Percentiles rank a stretch among this genome's conserved stretches.
Evolutionary conservation across 2,797 vertebrate species (phyloP).

Genomic region (Coendou prehensilis): DNA sequence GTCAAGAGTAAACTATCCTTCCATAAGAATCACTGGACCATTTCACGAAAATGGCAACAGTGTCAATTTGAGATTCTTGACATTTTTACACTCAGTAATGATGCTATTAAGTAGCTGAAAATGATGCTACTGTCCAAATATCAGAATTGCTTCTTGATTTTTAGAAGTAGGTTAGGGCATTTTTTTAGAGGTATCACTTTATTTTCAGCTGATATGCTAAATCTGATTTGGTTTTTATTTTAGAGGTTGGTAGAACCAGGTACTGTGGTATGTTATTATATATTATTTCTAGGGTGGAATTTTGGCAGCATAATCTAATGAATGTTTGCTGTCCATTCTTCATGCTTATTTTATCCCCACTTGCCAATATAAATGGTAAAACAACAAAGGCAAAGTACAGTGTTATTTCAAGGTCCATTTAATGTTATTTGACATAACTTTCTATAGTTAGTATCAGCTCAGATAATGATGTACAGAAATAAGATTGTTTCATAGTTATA

Average conservation of each 20-base stretch:
- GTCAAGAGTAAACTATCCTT: slow-evolving; percentile 36
- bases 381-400: slow-evolving; percentile 50
- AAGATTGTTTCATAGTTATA: slow-evolving; percentile 32
- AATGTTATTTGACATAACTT: slow-evolving; percentile 42
- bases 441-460: slow-evolving; percentile 49
- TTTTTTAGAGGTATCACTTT: neutral
- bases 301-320: slow-evolving; percentile 55
- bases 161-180: slow-evolving; percentile 9
- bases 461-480: neutral
- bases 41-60: slow-evolving; percentile 29
- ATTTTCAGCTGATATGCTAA: slow-evolving; percentile 23
- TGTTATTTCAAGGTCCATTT: slow-evolving; percentile 42
- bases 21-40: slow-evolving; percentile 11
- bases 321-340: slow-evolving; percentile 17
- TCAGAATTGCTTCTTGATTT: slow-evolving; percentile 29
- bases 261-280: slow-evolving; percentile 43
- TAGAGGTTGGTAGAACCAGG: slow-evolving; percentile 50
- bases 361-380: slow-evolving; percentile 63
- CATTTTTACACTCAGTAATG: slow-evolving; percentile 58
- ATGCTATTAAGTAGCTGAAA: slow-evolving; percentile 36
- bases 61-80: slow-evolving; percentile 22
- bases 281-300: slow-evolving; percentile 72
- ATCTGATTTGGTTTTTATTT: slow-evolving; percentile 70
- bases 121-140: neutral
- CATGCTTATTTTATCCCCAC: slow-evolving; percentile 19